Evolutionary conservation across 2,113 vertebrate genomes (phyloP).

Genomic region (Neolamprologus modestus): DNA sequence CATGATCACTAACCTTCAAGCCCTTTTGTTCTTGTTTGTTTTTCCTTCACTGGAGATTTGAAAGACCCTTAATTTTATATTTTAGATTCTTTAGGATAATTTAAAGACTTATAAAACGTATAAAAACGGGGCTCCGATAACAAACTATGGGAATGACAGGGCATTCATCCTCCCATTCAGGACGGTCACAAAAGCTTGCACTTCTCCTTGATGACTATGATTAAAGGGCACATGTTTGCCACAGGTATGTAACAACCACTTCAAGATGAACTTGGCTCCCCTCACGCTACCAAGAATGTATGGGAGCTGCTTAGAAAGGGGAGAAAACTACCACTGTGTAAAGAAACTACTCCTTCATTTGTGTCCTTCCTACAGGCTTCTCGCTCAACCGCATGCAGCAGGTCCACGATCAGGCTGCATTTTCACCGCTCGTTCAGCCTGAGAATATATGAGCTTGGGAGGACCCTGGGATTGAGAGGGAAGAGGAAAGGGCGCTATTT

Average conservation of each 20-base stretch:
- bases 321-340: conserved; percentile 53
- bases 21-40: not conserved
- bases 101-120: not conserved
- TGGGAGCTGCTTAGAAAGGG: conserved; percentile 41
- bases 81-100: not conserved
- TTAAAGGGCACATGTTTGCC: conserved; percentile 48
- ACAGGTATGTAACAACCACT: conserved; percentile 53
- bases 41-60: not conserved
- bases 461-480: conserved; percentile 32
- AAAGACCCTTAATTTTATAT: not conserved
- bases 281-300: conserved; percentile 46
- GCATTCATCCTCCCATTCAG: conserved; percentile 16
- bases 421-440: conserved; percentile 15
- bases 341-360: conserved; percentile 16
- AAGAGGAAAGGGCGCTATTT: not conserved
- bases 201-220: conserved; percentile 35
- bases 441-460: not conserved
- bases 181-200: conserved; percentile 17
- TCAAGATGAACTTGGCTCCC: conserved; percentile 1
- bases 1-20: not conserved
- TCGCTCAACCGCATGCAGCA: conserved; percentile 16
- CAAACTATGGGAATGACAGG: conserved; percentile 44
- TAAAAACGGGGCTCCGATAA: conserved; percentile 26
- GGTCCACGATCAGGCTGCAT: not conserved
- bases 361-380: conserved; percentile 2